phyloP scores from a whole-genome alignment of 2,888 invertebrate species.

The Heliconius sara region DNA sequence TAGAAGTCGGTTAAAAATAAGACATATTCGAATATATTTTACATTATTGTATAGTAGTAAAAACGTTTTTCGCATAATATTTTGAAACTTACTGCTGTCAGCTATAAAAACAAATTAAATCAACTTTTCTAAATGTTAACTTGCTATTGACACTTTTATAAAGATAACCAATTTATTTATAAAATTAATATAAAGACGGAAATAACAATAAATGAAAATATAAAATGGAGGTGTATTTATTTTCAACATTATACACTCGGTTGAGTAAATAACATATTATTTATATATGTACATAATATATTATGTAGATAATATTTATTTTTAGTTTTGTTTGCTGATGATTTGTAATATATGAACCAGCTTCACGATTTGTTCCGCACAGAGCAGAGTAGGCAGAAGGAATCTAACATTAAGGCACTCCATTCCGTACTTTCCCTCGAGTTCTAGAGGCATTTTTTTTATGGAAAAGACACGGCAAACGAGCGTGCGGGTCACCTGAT shows the following conservation, averaged over 20 bases:
- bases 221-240: background rate
- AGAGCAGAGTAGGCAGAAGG: no score
- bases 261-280: background rate
- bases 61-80: background rate
- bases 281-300: background rate
- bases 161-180: background rate
- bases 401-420: no score
- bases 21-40: background rate
- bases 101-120: constrained; percentile 6
- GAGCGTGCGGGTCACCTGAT: no score
- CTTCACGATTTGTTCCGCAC: no score
- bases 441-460: no score
- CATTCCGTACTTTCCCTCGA: no score
- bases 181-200: constrained; percentile 2
- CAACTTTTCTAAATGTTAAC: background rate
- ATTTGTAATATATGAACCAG: background rate
- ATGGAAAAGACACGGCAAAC: no score
- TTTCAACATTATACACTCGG: background rate
- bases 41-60: background rate
- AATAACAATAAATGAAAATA: background rate
- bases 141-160: background rate
- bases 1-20: background rate
- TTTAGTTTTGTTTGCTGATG: background rate
- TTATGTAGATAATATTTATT: background rate
- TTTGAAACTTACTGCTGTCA: background rate